Evolutionary conservation across 2,888 invertebrate genomes (phyloP), one percentile per base, ranked within the genome.

Genomic region (Chrysomela aeneicollis): DNA sequence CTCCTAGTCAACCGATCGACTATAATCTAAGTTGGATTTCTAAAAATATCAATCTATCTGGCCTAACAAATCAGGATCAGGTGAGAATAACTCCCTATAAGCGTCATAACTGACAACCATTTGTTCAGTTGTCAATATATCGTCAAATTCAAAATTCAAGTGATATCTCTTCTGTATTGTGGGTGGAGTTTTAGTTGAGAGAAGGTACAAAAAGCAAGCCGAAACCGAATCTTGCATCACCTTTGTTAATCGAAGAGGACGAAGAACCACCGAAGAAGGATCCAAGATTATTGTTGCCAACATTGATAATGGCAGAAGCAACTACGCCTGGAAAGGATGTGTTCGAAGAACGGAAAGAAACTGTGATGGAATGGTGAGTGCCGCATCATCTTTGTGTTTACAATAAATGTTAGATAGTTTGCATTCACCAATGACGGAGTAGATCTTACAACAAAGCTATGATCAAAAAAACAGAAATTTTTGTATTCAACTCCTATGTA

Each of bases 1-100:
- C 70, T 54, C 68, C 72, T 2, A 60, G 69, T 10, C 72, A 69
- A 52, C 71, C 70, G 54, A 68, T 73, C 17, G 75, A 74, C 51
- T 72, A 73, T 51, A 71, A 71, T 53, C 61, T 76, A 42, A 67
- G 69, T 22, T 75, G 73, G 74, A 73, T 73, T 53, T 72, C 74
- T 6, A 71, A 74, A 58, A 71, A 74, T 67, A 63, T 71, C 12
- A 74, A 72, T 59, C 63, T 73, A 19, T 59, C 71, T 2, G 66
- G 71, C 18, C 26, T 73, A n/a, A 46, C 69, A 6, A 64, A 66
- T 22, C 51, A 51, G 1, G 51, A 61, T 26, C 69, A 72, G 69
- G 73, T 72, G 59, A 35, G 22, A 30, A 12, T n/a, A 12, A 58
- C 22, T 19, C 26, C 6, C 26, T 46, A 46, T 55, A 21, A 37